Conservation (phyloP, 2,113 vertebrate genomes). For the Saguinus imperator region DNA sequence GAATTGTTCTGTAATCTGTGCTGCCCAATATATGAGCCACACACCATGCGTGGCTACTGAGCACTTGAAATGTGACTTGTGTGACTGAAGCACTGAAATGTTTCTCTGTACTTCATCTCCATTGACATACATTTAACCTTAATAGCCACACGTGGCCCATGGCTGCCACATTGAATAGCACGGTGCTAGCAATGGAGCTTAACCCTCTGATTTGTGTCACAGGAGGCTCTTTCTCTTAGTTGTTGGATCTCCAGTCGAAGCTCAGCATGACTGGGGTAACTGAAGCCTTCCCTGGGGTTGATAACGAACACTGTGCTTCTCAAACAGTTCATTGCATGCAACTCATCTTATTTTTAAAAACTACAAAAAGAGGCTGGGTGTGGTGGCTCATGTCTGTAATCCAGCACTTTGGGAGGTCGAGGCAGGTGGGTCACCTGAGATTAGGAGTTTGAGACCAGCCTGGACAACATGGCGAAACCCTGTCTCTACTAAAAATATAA, state of each 20-base stretch:
- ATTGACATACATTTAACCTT: not conserved
- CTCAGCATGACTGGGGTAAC: not conserved
- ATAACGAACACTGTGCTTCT: not conserved
- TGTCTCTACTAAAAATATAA: no score
- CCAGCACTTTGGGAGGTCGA: no score
- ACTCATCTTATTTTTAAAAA: no score
- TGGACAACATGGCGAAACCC: no score
- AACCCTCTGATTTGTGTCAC: not conserved
- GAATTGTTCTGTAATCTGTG: not conserved
- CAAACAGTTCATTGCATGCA: fast-evolving
- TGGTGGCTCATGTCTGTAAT: no score
- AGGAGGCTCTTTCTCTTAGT: not conserved
- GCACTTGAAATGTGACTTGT: fast-evolving
- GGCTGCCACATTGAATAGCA: fast-evolving
- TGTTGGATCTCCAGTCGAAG: fast-evolving
- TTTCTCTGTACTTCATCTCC: not conserved
- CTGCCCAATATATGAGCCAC: not conserved
- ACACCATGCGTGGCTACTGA: no score
- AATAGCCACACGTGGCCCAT: fast-evolving
- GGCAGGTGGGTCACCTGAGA: no score
- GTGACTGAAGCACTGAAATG: fast-evolving
- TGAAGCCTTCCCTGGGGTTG: fast-evolving
- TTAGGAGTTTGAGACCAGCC: no score
- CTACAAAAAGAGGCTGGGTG: no score
- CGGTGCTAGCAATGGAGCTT: fast-evolving